A percentile compares a stretch with the other conserved stretches of the same genome.
Evolutionary conservation across 2,888 invertebrate genomes (phyloP).

Genomic region (Neoitamus cyanurus): DNA sequence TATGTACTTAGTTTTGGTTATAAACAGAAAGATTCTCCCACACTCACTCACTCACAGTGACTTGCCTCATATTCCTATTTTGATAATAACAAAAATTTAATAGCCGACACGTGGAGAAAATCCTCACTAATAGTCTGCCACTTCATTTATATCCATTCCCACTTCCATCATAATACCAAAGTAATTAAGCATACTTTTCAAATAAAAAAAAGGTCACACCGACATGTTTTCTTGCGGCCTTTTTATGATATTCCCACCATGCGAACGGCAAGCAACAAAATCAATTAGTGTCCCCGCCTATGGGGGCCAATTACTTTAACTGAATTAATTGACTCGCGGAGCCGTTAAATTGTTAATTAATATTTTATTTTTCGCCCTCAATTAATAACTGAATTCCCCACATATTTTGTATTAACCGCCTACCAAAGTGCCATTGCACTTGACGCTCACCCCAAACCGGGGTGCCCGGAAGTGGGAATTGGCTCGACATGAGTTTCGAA

Average conservation of each 20-base stretch:
- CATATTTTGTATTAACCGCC: not conserved
- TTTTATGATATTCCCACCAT: not conserved
- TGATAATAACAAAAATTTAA: too few species aligned
- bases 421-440: not conserved
- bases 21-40: too few species aligned
- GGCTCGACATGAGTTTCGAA: not conserved
- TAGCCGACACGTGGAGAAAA: too few species aligned
- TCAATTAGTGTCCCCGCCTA: not conserved
- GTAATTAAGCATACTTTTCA: not conserved
- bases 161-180: not conserved
- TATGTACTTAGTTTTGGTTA: too few species aligned
- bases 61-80: too few species aligned
- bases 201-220: not conserved
- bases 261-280: not conserved
- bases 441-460: not conserved
- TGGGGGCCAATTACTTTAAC: not conserved
- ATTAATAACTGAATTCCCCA: conserved; percentile 9
- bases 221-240: not conserved
- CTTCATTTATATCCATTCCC: not conserved
- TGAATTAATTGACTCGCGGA: conserved; percentile 1
- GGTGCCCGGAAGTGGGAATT: not conserved
- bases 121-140: not conserved
- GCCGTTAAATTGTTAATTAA: conserved; percentile 17
- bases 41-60: too few species aligned
- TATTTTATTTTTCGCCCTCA: conserved; percentile 9